A percentile compares a stretch with the other conserved stretches of the same genome.
phyloP scores from a whole-genome alignment of 2,888 invertebrate species.

The Conistra vaccinii region DNA sequence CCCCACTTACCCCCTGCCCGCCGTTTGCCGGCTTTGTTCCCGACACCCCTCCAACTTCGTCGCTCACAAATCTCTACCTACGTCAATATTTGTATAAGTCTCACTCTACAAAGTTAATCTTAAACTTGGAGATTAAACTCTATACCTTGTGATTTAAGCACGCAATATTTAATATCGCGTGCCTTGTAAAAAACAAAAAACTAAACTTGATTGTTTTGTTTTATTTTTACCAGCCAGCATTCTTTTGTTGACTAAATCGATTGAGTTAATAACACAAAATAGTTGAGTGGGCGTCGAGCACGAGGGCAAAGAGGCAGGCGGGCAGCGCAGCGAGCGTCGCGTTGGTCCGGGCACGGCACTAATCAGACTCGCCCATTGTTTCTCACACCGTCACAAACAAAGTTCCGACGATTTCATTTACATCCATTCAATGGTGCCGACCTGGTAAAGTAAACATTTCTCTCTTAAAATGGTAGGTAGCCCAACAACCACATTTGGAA shows the following conservation, averaged over 20 bases:
- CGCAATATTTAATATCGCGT: conserved; percentile 53
- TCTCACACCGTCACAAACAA: conserved; percentile 78
- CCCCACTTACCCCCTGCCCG: conserved; percentile 59
- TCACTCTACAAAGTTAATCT: conserved; percentile 60
- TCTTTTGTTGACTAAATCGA: conserved; percentile 68
- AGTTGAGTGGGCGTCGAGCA: conserved; percentile 67
- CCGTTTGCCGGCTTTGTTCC: conserved; percentile 63
- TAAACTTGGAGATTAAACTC: conserved; percentile 59
- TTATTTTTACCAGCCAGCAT: conserved; percentile 53
- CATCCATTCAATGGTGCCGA: conserved; percentile 72
- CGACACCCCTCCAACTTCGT: conserved; percentile 68
- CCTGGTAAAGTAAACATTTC: conserved; percentile 67
- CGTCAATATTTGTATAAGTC: conserved; percentile 60
- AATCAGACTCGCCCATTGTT: conserved; percentile 80
- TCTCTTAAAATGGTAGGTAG: conserved; percentile 67
- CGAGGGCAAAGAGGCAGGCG: conserved; percentile 22
- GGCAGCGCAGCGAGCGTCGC: conserved; percentile 45
- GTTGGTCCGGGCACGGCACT: conserved; percentile 66
- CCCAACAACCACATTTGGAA: conserved; percentile 56
- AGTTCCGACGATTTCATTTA: conserved; percentile 79
- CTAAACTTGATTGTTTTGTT: conserved; percentile 58
- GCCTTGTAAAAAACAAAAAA: conserved; percentile 32
- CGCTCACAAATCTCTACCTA: conserved; percentile 66
- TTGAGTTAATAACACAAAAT: conserved; percentile 70
- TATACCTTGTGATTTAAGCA: conserved; percentile 45